Base-by-base conservation (phyloP, 2,888 invertebrate species). In the Julus scandinavius region DNA sequence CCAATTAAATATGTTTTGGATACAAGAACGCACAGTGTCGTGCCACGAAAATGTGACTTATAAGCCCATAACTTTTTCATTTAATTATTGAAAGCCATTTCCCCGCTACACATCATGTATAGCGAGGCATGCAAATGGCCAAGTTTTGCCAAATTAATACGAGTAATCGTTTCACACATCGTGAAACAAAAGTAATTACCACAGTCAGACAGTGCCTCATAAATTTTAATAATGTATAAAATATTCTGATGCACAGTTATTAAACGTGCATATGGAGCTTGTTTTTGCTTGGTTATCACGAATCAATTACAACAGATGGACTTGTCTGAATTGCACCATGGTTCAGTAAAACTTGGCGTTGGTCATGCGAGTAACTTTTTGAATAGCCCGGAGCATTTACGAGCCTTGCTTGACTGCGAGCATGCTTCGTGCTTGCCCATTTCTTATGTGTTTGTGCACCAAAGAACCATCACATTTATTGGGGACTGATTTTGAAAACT, bases 401-500 rank as follows among this genome's bases (percentile, higher is more conserved):
- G 80, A 80, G 80, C 80, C 80, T 45, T 80, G 38, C 80, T 80
- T 80, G 80, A 40, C 80, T 29, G 80, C 80, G 80, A 80, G 80
- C 80, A 80, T 80, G 80, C 80, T 38, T 80, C 80, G 80, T 80
- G 80, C 80, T 80, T 80, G 80, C 80, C 80, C 80, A 80, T 80
- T 80, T 80, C 80, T 80, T 80, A 80, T 80, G 38, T 80, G 80
- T 80, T 80, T 80, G 80, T 80, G 80, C 80, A 80, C 80, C 80
- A 80, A 80, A 80, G 72, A 80, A 40, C 80, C 80, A 80, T 80
- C 80, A 29, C 80, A 80, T 80, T 80, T 80, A 80, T 80, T 38
- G 80, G 38, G 15, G 80, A 80, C 40, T 80, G 80, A 80, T 80
- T 80, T 80, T 38, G 80, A 80, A 80, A 80, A 80, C 80, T 80